Evolutionary conservation across 2,888 invertebrate genomes (phyloP).

Genomic region (Caenorhabditis angaria): DNA sequence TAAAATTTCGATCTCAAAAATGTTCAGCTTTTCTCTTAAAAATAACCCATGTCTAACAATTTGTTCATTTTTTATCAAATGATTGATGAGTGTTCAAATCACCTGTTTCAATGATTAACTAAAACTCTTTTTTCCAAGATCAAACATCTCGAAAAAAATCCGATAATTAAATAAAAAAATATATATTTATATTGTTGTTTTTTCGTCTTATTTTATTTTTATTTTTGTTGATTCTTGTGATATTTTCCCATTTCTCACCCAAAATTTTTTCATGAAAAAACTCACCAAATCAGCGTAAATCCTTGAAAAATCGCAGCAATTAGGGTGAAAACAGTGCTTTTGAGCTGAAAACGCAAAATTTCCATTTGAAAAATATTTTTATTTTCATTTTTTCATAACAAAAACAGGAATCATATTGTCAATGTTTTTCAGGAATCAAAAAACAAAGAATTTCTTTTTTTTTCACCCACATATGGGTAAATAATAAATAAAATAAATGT

Average conservation of each 20-base stretch:
- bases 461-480: no score
- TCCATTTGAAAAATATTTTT: no score
- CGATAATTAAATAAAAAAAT: neutral
- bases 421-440: no score
- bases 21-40: no score
- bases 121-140: neutral
- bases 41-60: neutral
- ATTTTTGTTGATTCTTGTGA: neutral
- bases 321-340: conserved; percentile 64
- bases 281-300: conserved; percentile 64
- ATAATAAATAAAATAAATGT: no score
- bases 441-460: no score
- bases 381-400: no score
- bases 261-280: no score
- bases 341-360: conserved; percentile 53
- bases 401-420: no score
- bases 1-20: no score
- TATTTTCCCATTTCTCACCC: neutral
- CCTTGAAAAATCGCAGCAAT: conserved; percentile 61
- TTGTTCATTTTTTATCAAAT: neutral
- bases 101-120: neutral
- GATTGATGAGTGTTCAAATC: no score
- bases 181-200: neutral
- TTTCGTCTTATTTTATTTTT: neutral
- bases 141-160: neutral